phyloP scores from a whole-genome alignment of 1,140 invertebrate species.

The Apis cerana region DNA sequence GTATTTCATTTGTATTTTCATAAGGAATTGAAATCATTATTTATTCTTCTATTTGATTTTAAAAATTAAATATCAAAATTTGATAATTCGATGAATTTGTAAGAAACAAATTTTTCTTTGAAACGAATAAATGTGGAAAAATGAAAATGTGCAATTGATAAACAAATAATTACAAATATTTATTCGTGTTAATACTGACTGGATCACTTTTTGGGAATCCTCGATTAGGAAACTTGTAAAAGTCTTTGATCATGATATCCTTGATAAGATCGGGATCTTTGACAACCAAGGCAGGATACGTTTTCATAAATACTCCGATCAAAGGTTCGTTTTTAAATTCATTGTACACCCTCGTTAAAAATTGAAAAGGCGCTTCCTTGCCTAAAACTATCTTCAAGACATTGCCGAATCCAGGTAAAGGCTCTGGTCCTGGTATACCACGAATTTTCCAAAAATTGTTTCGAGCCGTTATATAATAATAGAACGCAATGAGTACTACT shows the following conservation, averaged over 20 bases:
- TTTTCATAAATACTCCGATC: constrained; percentile 77
- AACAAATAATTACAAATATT: too few relatives aligned
- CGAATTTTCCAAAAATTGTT: constrained; percentile 73
- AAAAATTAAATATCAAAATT: too few relatives aligned
- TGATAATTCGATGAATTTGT: too few relatives aligned
- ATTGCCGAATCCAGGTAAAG: constrained; percentile 71
- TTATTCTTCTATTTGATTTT: too few relatives aligned
- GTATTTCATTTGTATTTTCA: too few relatives aligned
- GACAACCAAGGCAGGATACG: constrained; percentile 72
- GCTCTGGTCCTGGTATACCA: constrained; percentile 66
- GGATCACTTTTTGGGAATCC: constrained; percentile 51
- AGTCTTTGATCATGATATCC: constrained; percentile 80
- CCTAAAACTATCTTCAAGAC: constrained; percentile 43
- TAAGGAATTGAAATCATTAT: too few relatives aligned
- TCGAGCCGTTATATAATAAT: constrained; percentile 57
- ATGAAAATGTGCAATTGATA: too few relatives aligned
- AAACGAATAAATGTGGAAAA: too few relatives aligned
- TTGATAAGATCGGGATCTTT: constrained; percentile 79
- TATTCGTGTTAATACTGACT: neutral
- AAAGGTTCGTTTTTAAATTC: constrained; percentile 71
- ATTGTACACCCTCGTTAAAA: constrained; percentile 42
- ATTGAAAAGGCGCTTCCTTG: constrained; percentile 38
- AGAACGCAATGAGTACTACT: constrained; percentile 38
- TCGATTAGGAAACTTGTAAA: constrained; percentile 77
- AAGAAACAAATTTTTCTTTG: too few relatives aligned